Evolutionary conservation across 2,888 invertebrate genomes (phyloP).

Genomic region (Tenthredo distinguenda): DNA sequence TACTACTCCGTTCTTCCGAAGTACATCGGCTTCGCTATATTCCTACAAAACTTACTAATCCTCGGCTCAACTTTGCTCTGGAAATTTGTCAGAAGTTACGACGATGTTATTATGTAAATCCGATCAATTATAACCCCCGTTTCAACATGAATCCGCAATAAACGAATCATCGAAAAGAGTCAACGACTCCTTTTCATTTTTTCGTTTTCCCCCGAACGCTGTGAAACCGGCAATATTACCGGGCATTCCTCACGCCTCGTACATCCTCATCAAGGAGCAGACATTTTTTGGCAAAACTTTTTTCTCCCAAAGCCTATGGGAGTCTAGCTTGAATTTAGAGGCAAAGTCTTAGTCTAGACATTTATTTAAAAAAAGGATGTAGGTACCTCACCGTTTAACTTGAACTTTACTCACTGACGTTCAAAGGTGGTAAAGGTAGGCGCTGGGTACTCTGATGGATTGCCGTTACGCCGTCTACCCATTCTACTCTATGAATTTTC

Average conservation of each 20-base stretch:
- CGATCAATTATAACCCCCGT: neutral
- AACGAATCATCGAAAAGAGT: neutral
- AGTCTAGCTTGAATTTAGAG: neutral
- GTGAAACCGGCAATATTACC: neutral
- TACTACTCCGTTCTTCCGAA: neutral
- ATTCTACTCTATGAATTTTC: neutral
- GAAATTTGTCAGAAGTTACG: constrained; percentile 11
- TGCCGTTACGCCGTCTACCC: neutral
- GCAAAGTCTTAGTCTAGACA: constrained; percentile 11
- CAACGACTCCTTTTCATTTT: neutral
- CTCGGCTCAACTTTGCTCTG: constrained; percentile 14
- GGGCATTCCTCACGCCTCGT: neutral
- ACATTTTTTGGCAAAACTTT: neutral
- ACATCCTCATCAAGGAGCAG: neutral
- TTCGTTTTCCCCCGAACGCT: neutral
- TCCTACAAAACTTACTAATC: constrained; percentile 14
- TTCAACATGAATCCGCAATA: neutral
- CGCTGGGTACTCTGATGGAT: neutral
- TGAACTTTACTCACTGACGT: constrained; percentile 1
- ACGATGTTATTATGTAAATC: neutral
- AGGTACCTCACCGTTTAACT: neutral
- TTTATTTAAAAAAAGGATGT: neutral
- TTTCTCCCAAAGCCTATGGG: constrained; percentile 3
- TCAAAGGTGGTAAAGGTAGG: neutral
- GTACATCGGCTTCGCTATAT: constrained; percentile 25